A percentile compares a stretch with the other conserved stretches of the same genome.
Conservation (phyloP, 2,113 vertebrate species). For the Azemiops feae region DNA sequence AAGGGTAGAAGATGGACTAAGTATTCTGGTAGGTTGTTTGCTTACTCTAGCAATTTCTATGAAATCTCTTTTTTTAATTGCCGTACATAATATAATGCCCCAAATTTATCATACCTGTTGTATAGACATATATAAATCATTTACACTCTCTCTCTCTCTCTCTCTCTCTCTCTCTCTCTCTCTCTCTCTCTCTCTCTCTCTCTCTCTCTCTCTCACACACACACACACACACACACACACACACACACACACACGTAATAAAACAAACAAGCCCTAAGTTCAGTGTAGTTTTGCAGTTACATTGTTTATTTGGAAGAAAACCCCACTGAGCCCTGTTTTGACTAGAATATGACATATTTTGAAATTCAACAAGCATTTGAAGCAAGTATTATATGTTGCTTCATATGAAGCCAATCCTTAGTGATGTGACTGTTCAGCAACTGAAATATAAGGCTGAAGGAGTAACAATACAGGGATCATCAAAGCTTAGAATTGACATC, state of each 20-base stretch:
- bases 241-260: not conserved
- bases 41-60: not conserved
- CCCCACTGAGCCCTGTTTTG: not conserved
- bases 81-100: not conserved
- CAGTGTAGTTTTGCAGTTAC: not conserved
- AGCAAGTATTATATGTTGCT: not conserved
- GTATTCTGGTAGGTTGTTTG: not conserved
- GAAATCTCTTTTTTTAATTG: not conserved
- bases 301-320: not conserved
- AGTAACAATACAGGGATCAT: not conserved
- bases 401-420: not conserved
- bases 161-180: too few relatives aligned
- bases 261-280: not conserved
- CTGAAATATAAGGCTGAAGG: not conserved
- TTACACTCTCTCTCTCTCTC: not conserved
- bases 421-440: not conserved
- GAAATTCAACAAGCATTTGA: not conserved
- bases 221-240: too few relatives aligned
- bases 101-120: not conserved
- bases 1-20: conserved; percentile 22
- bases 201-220: too few relatives aligned
- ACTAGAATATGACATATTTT: not conserved
- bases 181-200: not conserved
- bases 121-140: not conserved
- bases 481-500: not conserved